A percentile compares a stretch with the other conserved stretches of the same genome.
Evolutionary conservation across 1,140 invertebrate species (phyloP).

Genomic region (Glossosoma conforme): DNA sequence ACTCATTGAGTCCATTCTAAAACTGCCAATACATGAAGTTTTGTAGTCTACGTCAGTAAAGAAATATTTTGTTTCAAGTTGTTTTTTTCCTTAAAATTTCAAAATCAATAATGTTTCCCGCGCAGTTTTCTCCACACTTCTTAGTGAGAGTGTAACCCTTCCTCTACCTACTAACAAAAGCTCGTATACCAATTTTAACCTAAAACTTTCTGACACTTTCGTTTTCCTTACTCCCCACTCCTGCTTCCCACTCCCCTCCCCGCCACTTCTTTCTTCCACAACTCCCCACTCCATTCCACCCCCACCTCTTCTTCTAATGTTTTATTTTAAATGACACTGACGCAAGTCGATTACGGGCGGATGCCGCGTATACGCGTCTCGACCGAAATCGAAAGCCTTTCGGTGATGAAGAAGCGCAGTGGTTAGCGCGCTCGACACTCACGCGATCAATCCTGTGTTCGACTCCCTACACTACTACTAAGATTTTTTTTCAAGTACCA

Average conservation of each 20-base stretch:
- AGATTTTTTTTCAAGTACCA: too few relatives aligned
- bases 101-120: neutral
- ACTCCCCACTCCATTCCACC: conserved; percentile 1
- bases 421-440: too few relatives aligned
- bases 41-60: too few relatives aligned
- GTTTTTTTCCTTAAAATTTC: too few relatives aligned
- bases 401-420: too few relatives aligned
- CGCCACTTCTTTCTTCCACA: neutral
- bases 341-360: conserved; percentile 33
- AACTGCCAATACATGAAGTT: too few relatives aligned
- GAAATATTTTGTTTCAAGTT: too few relatives aligned
- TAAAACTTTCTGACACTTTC: conserved; percentile 33
- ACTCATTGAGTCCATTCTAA: too few relatives aligned
- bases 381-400: too few relatives aligned
- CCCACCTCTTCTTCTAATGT: conserved; percentile 24
- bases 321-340: conserved; percentile 33
- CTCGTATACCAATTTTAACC: conserved; percentile 28
- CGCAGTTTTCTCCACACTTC: neutral
- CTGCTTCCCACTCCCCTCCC: neutral
- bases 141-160: conserved; percentile 20
- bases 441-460: too few relatives aligned
- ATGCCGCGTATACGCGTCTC: too few relatives aligned
- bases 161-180: conserved; percentile 22
- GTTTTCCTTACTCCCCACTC: conserved; percentile 12
- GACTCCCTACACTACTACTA: too few relatives aligned